A percentile compares a stretch with the other conserved stretches of the same genome.
Conservation (phyloP, 2,797 vertebrate genomes). For the Pitangus sulphuratus region DNA sequence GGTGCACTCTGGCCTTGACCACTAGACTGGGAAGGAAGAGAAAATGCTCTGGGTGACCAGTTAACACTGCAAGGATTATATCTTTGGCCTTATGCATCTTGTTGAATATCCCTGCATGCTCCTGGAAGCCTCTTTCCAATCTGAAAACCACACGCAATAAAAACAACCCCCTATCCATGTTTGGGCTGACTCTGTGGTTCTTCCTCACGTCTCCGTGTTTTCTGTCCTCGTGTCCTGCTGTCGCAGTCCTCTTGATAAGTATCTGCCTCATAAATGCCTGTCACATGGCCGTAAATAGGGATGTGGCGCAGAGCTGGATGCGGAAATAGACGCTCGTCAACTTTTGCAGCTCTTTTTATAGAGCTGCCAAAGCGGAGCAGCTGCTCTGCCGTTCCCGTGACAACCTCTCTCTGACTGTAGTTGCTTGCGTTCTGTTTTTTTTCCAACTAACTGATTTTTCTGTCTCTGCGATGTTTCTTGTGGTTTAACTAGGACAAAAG, state of each 20-base stretch:
- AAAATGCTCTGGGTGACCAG: not conserved
- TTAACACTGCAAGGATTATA: not conserved
- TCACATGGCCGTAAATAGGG: constrained; percentile 45
- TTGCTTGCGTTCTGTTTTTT: constrained; percentile 69
- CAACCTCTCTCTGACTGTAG: constrained; percentile 77
- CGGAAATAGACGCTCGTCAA: constrained; percentile 34
- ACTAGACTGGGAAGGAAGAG: not conserved
- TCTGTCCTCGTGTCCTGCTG: constrained; percentile 50
- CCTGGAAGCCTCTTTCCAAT: constrained; percentile 22
- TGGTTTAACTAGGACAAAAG: constrained; percentile 90
- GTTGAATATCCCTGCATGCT: not conserved
- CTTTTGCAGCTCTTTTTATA: constrained; percentile 60
- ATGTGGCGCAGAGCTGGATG: constrained; percentile 50
- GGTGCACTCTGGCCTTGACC: not conserved
- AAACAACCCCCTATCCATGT: not conserved
- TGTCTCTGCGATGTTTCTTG: constrained; percentile 83
- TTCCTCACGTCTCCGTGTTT: constrained; percentile 18
- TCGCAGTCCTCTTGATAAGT: constrained; percentile 6
- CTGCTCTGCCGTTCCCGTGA: constrained; percentile 64
- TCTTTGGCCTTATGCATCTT: not conserved
- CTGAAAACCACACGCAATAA: not conserved
- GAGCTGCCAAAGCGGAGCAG: constrained; percentile 67
- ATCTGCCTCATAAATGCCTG: constrained; percentile 45
- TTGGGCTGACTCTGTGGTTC: not conserved
- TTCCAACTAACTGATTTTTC: constrained; percentile 83